phyloP scores from a whole-genome alignment of 2,888 invertebrate species.

The Drosophila recens region DNA sequence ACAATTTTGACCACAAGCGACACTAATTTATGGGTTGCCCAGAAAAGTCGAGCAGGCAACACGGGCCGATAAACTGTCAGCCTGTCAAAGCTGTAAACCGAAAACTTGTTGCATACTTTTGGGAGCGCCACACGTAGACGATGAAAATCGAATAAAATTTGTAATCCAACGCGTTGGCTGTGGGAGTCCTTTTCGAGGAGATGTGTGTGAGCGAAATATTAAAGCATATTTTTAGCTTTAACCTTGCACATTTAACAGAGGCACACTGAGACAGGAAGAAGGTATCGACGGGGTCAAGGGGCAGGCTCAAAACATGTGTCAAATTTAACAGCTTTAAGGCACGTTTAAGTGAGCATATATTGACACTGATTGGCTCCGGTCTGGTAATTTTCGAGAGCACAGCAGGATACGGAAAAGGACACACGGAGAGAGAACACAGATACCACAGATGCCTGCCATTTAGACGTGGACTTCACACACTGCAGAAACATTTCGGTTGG shows the following conservation, averaged over 20 bases:
- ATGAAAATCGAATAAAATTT: conserved; percentile 42
- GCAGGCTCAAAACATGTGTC: conserved; percentile 35
- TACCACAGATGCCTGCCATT: conserved; percentile 5
- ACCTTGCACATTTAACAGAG: conserved; percentile 56
- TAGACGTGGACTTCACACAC: conserved; percentile 8
- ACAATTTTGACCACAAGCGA: conserved; percentile 26
- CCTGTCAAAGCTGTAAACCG: conserved; percentile 6
- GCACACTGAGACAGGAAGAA: not conserved
- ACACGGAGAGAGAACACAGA: not conserved
- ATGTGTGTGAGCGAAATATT: conserved; percentile 1
- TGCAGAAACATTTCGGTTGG: conserved; percentile 36
- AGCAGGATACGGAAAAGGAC: conserved; percentile 43
- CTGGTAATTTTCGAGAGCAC: conserved; percentile 30
- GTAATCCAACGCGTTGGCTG: conserved; percentile 35
- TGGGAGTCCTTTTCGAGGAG: not conserved
- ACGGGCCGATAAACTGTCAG: not conserved
- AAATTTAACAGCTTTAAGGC: conserved; percentile 66
- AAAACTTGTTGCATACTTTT: conserved; percentile 54
- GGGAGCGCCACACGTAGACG: too few species aligned
- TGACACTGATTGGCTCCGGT: conserved; percentile 57
- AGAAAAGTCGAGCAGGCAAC: conserved; percentile 19
- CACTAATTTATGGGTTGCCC: conserved; percentile 55
- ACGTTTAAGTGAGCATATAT: conserved; percentile 60
- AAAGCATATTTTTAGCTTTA: conserved; percentile 61
- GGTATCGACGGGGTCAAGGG: not conserved